Evolutionary conservation across 2,797 vertebrate species (phyloP), one percentile per base, ranked within the genome.

Genomic region (Monodelphis domestica): DNA sequence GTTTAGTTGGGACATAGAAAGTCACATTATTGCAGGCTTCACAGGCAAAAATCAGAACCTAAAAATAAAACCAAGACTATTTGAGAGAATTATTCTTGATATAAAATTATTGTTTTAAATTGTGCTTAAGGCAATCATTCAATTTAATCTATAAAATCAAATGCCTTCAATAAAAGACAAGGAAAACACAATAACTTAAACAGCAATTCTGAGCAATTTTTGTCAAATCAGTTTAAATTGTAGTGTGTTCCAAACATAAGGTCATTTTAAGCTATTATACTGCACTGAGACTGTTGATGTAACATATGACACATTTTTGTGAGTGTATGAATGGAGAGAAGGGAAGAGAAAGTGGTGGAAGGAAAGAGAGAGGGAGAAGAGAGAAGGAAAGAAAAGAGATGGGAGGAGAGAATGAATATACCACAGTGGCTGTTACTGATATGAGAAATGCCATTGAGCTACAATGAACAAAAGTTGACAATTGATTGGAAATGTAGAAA

Each of bases 11-110:
- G 14, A 99, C 98, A 0, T 33, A 51, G 52, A 99, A 96, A 63
- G 96, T 84, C 5, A 98, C 94, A 78, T 97, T 97, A 28, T 92
- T 87, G 97, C 99, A 99, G 94, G 98, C 98, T 94, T 99, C 98
- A 95, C 97, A 98, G 91, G 92, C 96, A 94, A 98, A 97, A 96
- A 94, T 97, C 93, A 98, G 97, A 54, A 98, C 95, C 99, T 99
- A 97, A 53, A 96, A 96, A 96, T 90, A 50, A 96, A 96, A 56
- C 9, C 95, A 96, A 88, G 96, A 90, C 10, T 28, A 88, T 15
- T 15, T 78, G n/a, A 78, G 17, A 45, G 38, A 45, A 78, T 38
- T 45, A 45, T 9, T 45, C 63, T 78, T 78, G 17, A 45, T 21
- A 45, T 45, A 78, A 78, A 70, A 38, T 38, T 70, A 6, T 38